Base-by-base conservation (phyloP, 2,888 invertebrate species). In the Azorinus chamasolen region DNA sequence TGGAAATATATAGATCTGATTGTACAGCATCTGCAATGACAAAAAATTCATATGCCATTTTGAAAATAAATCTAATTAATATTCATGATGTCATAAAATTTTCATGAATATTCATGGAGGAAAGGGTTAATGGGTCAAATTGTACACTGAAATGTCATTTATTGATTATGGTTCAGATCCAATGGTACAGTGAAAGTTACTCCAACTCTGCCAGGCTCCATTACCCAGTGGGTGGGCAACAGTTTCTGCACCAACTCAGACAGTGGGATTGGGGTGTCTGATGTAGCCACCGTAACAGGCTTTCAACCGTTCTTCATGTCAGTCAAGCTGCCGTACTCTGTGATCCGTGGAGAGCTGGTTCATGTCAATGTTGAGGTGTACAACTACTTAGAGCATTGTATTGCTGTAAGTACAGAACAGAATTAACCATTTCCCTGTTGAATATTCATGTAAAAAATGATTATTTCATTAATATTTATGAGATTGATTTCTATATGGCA, bases 251-350 rank as follows among this genome's bases (percentile, higher is more conserved):
- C 95, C 48, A 95, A 72, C 91, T 92, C 74, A 83, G 91, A 87
- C 85, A 71, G 80, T 22, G 95, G 95, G 12, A 88, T 95, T n/a
- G 95, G 95, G 2, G 92, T 95, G 43, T 94, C 94, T 0, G 89
- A 91, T 0, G 91, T 94, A 0, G 91, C 93, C 1, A 89, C 92
- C 46, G 88, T 95, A 70, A 94, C 93, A 0, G 94, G 94, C 37
- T 96, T 96, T 91, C 96, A 96, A 69, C 95, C 96, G 8, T 96
- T 96, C 92, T 96, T 96, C 93, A 94, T 96, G 27, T 96, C 96
- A 83, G 95, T 96, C 32, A 95, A 95, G 69, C 93, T 95, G n/a
- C 96, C 96, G 0, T 95, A 95, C 73, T 95, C 95, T 0, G 94
- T 96, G 0, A 95, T 95, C 66, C 94, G 95, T 1, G 95, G 95